Conservation (phyloP, 2,888 invertebrate genomes). For the Phalera bucephala region DNA sequence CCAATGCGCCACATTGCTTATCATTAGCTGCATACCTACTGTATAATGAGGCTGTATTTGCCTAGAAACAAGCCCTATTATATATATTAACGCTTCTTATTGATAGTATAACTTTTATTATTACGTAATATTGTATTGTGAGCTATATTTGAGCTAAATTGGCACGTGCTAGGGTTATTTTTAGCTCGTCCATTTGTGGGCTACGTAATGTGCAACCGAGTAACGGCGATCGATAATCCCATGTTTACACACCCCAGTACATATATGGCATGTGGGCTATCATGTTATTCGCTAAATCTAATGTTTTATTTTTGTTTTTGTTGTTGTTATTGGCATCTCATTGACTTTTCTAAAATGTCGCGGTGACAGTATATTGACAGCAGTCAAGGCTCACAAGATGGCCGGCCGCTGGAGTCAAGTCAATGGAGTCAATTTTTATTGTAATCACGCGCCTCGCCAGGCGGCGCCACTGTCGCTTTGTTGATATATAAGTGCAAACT, state of each 20-base stretch:
- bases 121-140: conserved; percentile 26
- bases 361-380: conserved; percentile 76
- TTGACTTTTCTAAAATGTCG: conserved; percentile 73
- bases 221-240: conserved; percentile 46
- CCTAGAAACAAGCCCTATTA: no score
- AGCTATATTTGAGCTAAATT: conserved; percentile 28
- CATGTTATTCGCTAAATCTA: no score
- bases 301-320: conserved; percentile 62
- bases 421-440: conserved; percentile 29
- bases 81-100: no score
- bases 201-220: conserved; percentile 38
- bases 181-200: conserved; percentile 50
- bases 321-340: conserved; percentile 66
- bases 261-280: conserved; percentile 7
- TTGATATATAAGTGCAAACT: no score
- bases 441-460: conserved; percentile 62
- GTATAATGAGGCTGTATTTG: not conserved
- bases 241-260: conserved; percentile 8
- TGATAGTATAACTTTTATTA: conserved; percentile 5
- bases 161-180: conserved; percentile 75
- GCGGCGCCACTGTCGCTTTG: conserved; percentile 57
- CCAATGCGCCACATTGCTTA: conserved; percentile 58
- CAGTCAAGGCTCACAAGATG: conserved; percentile 65
- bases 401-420: conserved; percentile 49
- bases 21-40: conserved; percentile 17